Evolutionary conservation across 2,888 invertebrate species (phyloP).

Genomic region (Chrysomela aeneicollis): DNA sequence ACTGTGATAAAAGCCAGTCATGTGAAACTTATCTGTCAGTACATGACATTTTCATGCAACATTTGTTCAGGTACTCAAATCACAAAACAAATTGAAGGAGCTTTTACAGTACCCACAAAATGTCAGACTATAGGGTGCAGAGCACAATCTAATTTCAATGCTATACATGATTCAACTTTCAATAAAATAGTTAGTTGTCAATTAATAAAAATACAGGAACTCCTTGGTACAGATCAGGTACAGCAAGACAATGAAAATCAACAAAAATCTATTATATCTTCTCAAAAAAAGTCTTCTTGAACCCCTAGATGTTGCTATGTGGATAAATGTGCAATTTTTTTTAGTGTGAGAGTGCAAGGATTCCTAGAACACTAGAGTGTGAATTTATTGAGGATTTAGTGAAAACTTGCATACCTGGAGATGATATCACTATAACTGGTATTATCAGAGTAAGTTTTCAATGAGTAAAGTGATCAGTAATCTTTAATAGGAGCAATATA

Average conservation of each 20-base stretch:
- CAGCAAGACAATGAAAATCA: slow-evolving; percentile 2
- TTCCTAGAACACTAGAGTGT: slow-evolving; percentile 84
- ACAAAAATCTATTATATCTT: no score
- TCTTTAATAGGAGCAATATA: background rate
- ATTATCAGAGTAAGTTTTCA: slow-evolving; percentile 73
- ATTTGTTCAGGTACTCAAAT: slow-evolving; percentile 74
- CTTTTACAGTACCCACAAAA: slow-evolving; percentile 66
- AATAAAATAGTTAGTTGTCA: slow-evolving; percentile 83
- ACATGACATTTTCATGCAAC: slow-evolving; percentile 80
- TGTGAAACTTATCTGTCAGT: slow-evolving; percentile 75
- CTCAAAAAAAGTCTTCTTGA: no score
- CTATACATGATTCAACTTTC: slow-evolving; percentile 70
- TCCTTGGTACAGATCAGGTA: slow-evolving; percentile 73
- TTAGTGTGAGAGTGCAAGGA: slow-evolving; percentile 72
- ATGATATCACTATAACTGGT: slow-evolving; percentile 86
- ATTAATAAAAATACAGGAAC: slow-evolving; percentile 83
- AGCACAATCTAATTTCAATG: slow-evolving; percentile 69
- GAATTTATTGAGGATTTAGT: slow-evolving; percentile 86
- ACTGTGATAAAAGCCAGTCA: slow-evolving; percentile 84
- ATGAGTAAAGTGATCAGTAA: background rate
- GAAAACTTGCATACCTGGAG: slow-evolving; percentile 85
- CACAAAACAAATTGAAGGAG: slow-evolving; percentile 70
- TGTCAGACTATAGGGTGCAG: slow-evolving; percentile 67
- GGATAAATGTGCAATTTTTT: no score
- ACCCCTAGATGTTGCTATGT: no score